A percentile compares a stretch with the other conserved stretches of the same genome.
These are phyloP conservation scores for Chelonus insularis DNA, from an alignment of 1,140 invertebrate species.

Conservation along the genomic window DNA sequence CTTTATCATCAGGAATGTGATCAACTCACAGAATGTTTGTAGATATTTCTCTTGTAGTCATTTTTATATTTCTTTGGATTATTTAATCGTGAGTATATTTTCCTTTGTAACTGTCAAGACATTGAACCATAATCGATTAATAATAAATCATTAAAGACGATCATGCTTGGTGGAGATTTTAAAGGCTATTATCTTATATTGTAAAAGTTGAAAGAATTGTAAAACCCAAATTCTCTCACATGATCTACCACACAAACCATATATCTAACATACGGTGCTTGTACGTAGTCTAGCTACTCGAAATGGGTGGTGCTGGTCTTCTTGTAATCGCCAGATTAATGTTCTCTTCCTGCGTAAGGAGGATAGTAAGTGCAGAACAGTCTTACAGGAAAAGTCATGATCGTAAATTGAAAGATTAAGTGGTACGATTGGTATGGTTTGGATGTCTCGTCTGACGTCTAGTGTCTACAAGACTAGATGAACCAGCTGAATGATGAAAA, in stretches of 20 bases:
- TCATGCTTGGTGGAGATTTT: too few relatives aligned
- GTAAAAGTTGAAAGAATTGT: neutral
- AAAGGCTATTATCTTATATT: too few relatives aligned
- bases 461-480: slow-evolving; percentile 16
- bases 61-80: neutral
- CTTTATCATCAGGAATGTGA: slow-evolving; percentile 8
- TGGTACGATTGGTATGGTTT: neutral
- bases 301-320: slow-evolving; percentile 54
- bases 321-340: slow-evolving; percentile 60
- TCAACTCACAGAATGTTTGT: too few relatives aligned
- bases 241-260: slow-evolving; percentile 11
- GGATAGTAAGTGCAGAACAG: neutral
- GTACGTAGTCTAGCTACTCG: slow-evolving; percentile 48
- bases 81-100: neutral
- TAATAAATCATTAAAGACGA: too few relatives aligned
- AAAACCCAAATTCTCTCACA: slow-evolving; percentile 1
- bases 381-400: neutral
- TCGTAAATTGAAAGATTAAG: slow-evolving; percentile 3
- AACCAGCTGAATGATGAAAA: slow-evolving; percentile 15
- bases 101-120: too few relatives aligned
- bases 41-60: too few relatives aligned
- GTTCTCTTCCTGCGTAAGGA: slow-evolving; percentile 39
- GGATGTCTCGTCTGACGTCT: slow-evolving; percentile 29
- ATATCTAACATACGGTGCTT: slow-evolving; percentile 39
- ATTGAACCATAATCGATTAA: too few relatives aligned